Conservation (phyloP, 2,797 vertebrate species). For the Atherinosoma microstoma region DNA sequence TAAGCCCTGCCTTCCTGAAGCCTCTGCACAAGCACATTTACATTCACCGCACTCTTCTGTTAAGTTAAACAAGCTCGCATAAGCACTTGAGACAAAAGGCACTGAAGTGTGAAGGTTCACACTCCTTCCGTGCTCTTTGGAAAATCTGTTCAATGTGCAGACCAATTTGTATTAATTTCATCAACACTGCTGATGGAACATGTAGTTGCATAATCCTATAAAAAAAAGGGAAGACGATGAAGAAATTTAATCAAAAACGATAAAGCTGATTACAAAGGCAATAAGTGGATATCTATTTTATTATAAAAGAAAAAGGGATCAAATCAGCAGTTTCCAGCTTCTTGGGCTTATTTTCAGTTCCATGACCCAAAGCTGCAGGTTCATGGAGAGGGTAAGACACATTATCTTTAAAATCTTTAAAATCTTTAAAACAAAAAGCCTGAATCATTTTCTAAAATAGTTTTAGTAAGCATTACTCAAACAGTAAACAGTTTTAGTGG, state of each 20-base stretch:
- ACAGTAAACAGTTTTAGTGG: no score
- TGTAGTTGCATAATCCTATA: constrained; percentile 5
- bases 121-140: constrained; percentile 2
- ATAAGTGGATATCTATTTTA: not conserved
- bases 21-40: constrained; percentile 25
- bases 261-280: not conserved
- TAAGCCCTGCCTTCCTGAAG: constrained; percentile 8
- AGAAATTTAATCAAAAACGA: not conserved
- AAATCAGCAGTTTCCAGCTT: not conserved
- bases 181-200: constrained; percentile 8
- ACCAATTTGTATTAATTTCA: constrained; percentile 16
- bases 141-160: constrained; percentile 23
- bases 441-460: no score
- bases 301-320: not conserved
- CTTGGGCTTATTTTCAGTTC: no score
- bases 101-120: constrained; percentile 37
- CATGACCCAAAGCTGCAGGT: no score
- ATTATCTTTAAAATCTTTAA: no score
- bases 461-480: no score
- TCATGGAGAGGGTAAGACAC: no score
- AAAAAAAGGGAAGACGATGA: not conserved
- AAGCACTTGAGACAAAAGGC: constrained; percentile 30
- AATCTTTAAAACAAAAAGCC: no score
- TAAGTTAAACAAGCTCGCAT: constrained; percentile 28
- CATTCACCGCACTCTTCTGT: constrained; percentile 18